Base-by-base conservation (phyloP, 2,113 vertebrate genomes). In the Nyctibius bracteatus region DNA sequence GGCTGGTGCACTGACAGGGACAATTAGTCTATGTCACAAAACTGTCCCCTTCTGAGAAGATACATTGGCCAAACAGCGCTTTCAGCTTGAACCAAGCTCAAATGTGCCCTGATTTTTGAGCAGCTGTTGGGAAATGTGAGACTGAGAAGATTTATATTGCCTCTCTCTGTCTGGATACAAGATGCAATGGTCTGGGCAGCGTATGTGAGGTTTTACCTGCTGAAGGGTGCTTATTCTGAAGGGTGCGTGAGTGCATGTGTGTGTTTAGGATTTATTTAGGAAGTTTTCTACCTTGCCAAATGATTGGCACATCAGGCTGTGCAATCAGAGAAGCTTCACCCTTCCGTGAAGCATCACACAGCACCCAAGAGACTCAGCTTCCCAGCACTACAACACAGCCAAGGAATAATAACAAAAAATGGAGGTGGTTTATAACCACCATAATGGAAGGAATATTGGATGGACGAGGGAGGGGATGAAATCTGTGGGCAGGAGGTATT, bases 221-320 rank as follows among this genome's bases (percentile, higher is more conserved):
- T 31, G 24, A 31, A 61, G 22, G 51, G 17, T 59, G 23, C 44
- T 75, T 33, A 28, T 62, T 67, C 47, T 43, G 43, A 62, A 41
- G 33, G 14, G 18, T 6, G 14, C 0, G 0, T 28, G 21, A 23
- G 5, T 35, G 30, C 4, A 4, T 2, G 8, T 1, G 8, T n/a
- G 14, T 46, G 7, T 43, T 59, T 30, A 24, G 85, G 57, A 8
- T 65, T 73, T 62, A 24, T 61, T 62, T 35, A 67, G 67, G 79
- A 44, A 21, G 51, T 47, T 51, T 51, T 27, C 49, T 15, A 51
- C 49, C 49, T 27, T 77, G 41, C 30, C 10, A 18, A 35, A 59
- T 14, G 20, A 27, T 22, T 57, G 73, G 6, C 2, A 0, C 33
- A 15, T 43, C 65, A 63, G 58, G 57, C 24, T 58, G 9, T 3